Evolutionary conservation across 2,888 invertebrate species (phyloP), one percentile per base, ranked within the genome.

Genomic region (Yponomeuta malinellus): DNA sequence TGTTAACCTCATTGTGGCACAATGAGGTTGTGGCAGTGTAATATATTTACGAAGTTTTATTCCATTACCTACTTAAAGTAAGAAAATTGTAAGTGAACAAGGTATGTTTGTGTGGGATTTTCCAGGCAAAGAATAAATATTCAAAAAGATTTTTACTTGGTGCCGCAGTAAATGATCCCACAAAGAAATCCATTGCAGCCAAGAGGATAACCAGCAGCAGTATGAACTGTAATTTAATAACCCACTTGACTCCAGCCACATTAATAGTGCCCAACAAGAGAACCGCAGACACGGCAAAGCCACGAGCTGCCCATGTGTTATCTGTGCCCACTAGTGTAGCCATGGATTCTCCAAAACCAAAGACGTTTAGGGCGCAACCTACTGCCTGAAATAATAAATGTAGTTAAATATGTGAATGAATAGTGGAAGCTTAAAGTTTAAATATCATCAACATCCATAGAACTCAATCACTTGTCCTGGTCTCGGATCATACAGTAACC

Each of bases 221-320:
- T 52, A 96, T 90, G 89, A 99, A 98, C 84, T 99, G 99, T 71
- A 99, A 90, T 81, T 99, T 97, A 72, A 99, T 96, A 43, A 99
- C 98, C 98, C 98, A 99, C 85, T 98, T 98, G 0, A 99, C 98
- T 64, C 99, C 99, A 43, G 98, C 98, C 65, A 98, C 94, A 90
- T 99, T 99, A 76, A 99, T 98, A 73, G 96, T 95, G 71, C 98
- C 96, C 29, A 99, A 93, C 63, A 98, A 89, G 68, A 98, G 87
- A 1, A 98, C 96, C 68, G 98, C 97, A 8, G 96, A 95, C 71
- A 97, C 95, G 10, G 98, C 98, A 84, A 99, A 97, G 4, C 96
- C 96, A 79, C 97, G 93, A 69, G 97, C 96, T 9, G 97, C 96
- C 96, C 97, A 97, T 73, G 94, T 93, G 72, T 94, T 94, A 71